Evolutionary conservation across 2,113 vertebrate genomes (phyloP), one percentile per base, ranked within the genome.

Genomic region (Panurus biarmicus): DNA sequence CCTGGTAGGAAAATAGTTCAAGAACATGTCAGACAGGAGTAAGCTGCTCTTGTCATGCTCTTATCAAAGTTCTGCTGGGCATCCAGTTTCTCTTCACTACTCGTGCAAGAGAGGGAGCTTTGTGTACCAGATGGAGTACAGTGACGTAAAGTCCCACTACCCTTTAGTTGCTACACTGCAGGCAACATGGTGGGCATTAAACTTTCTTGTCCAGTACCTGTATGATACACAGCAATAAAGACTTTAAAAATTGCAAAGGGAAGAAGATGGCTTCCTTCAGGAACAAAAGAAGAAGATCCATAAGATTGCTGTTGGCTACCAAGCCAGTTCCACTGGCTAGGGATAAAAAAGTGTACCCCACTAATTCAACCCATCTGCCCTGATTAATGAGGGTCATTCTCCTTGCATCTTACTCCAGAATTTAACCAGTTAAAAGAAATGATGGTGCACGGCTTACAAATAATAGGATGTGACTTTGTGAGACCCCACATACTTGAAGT

Each of bases 331-430:
- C 4, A 7, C 18, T 73, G 60, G 15, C 11, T n/a, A 74, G 23
- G 26, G 35, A 89, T 85, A 87, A 96, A 95, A 89, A 91, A 64
- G 38, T 77, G 66, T 80, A 60, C 91, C 75, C 61, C 62, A 60
- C 25, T 66, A 54, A 56, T 85, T 83, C 60, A 91, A 85, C 31
- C 58, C 22, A 36, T 65, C 26, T 83, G 33, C 67, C 74, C 47
- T 76, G 51, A 89, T 58, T 76, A 90, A 91, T 31, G 31, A 83
- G 18, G 56, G 78, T 91, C 75, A 80, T 70, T 94, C 64, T 73
- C 58, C 69, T 79, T 73, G 36, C 42, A 91, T 78, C 33, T 85
- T 86, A 38, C 42, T 74, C 62, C 36, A 84, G 67, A 36, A 10
- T 83, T 89, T 73, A 93, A 71, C 44, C 24, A 67, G 60, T 66